Evolutionary conservation across 2,113 vertebrate genomes (phyloP).

Genomic region (Tragelaphus strepsiceros): DNA sequence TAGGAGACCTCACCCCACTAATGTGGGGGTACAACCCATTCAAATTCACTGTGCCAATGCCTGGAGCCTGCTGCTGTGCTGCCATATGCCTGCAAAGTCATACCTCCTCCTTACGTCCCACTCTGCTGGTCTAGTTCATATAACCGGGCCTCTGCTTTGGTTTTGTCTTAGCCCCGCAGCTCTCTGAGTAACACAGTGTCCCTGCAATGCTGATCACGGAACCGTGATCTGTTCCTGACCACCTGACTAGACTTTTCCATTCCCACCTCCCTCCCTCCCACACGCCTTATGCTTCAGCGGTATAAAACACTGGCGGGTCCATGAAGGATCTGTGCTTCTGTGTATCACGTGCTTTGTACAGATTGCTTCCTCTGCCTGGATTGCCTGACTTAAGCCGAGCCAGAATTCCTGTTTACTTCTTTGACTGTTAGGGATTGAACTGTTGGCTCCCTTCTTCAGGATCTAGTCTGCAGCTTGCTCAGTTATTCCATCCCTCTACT

Average conservation of each 20-base stretch:
- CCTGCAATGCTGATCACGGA: constrained; percentile 38
- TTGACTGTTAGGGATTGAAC: not conserved
- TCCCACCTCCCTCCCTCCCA: not conserved
- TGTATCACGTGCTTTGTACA: not conserved
- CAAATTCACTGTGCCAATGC: not conserved
- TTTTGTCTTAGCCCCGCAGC: not conserved
- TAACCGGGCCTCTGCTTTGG: constrained; percentile 22
- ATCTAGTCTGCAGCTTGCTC: not conserved
- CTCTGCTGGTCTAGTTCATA: not conserved
- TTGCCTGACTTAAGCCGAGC: not conserved
- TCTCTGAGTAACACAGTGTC: constrained; percentile 30
- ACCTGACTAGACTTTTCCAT: not conserved
- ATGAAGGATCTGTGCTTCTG: not conserved
- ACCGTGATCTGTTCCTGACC: not conserved
- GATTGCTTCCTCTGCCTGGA: not conserved
- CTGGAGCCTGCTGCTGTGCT: not conserved
- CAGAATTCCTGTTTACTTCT: not conserved
- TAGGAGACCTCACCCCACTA: not conserved
- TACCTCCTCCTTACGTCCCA: not conserved
- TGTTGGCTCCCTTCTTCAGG: not conserved
- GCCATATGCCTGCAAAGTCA: not conserved
- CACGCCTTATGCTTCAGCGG: not conserved
- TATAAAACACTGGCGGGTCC: not conserved
- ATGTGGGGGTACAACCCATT: not conserved
- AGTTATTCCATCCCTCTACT: not conserved